A percentile compares a stretch with the other conserved stretches of the same genome.
phyloP scores from a whole-genome alignment of 2,113 vertebrate species.

The Theropithecus gelada region DNA sequence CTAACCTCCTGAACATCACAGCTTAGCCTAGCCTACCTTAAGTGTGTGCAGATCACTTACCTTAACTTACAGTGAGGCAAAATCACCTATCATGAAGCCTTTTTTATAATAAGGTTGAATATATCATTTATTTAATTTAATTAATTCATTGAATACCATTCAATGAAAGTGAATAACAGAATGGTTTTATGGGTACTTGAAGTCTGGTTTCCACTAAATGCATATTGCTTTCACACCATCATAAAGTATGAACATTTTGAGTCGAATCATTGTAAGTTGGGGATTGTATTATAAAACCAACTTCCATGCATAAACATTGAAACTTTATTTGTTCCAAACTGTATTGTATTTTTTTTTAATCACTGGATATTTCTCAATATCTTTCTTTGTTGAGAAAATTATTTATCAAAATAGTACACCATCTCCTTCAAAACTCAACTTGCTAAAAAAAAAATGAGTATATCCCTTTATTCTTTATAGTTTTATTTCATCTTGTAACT shows the following conservation, averaged over 20 bases:
- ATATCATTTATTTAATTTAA: background rate
- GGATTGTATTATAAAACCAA: background rate
- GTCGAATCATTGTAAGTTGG: background rate
- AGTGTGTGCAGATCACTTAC: background rate
- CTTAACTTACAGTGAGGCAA: background rate
- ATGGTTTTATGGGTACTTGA: background rate
- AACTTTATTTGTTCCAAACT: slow-evolving; percentile 7
- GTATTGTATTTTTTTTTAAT: background rate
- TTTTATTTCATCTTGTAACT: background rate
- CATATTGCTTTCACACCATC: background rate
- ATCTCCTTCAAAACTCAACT: too few species aligned
- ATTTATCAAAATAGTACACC: too few species aligned
- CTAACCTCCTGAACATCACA: background rate
- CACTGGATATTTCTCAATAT: too few species aligned
- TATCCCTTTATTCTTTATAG: background rate
- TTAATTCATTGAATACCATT: background rate
- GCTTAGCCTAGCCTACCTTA: background rate
- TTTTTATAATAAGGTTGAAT: background rate
- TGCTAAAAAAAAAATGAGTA: background rate
- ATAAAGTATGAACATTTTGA: background rate
- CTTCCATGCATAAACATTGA: background rate
- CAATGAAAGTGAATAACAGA: background rate
- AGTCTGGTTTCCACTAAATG: background rate
- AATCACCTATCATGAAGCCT: background rate
- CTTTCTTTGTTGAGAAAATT: too few species aligned